Percentiles rank a stretch among this genome's conserved stretches.
Conservation (phyloP, 2,888 invertebrate genomes). For the Anthophora plumipes region DNA sequence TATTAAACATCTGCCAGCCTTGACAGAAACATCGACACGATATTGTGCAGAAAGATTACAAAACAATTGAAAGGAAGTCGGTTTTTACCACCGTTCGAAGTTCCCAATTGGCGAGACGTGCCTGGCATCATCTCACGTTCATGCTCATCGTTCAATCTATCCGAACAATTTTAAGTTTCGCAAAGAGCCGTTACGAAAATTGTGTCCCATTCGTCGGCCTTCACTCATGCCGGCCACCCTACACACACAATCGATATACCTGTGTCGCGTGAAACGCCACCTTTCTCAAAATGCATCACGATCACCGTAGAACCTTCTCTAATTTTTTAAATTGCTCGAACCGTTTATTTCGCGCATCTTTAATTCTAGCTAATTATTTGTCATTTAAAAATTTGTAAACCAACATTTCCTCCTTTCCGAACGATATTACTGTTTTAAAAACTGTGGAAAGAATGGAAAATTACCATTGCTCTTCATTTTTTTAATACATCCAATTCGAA, state of each 20-base stretch:
- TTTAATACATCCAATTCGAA: not conserved
- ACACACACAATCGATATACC: constrained; percentile 77
- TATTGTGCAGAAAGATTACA: constrained; percentile 46
- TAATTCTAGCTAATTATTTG: not conserved
- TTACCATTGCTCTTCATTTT: not conserved
- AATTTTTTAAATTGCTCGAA: constrained; percentile 9
- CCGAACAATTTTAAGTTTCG: constrained; percentile 64
- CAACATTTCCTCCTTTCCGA: not conserved
- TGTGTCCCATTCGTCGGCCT: constrained; percentile 77
- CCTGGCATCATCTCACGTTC: constrained; percentile 83
- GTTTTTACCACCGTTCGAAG: constrained; percentile 81
- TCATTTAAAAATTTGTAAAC: not conserved
- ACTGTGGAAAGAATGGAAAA: not conserved
- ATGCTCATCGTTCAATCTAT: constrained; percentile 72
- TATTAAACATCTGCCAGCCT: constrained; percentile 79
- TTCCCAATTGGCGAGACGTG: constrained; percentile 79
- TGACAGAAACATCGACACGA: constrained; percentile 51
- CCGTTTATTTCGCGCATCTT: not conserved
- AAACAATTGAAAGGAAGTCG: constrained; percentile 39
- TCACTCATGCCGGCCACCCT: constrained; percentile 81
- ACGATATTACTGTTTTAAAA: not conserved
- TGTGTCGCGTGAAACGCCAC: constrained; percentile 71
- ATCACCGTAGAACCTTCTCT: constrained; percentile 33
- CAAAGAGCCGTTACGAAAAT: constrained; percentile 80
- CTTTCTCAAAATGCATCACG: constrained; percentile 58